Evolutionary conservation across 2,113 vertebrate genomes (phyloP), one percentile per base, ranked within the genome.

Genomic region (Axis porcinus): DNA sequence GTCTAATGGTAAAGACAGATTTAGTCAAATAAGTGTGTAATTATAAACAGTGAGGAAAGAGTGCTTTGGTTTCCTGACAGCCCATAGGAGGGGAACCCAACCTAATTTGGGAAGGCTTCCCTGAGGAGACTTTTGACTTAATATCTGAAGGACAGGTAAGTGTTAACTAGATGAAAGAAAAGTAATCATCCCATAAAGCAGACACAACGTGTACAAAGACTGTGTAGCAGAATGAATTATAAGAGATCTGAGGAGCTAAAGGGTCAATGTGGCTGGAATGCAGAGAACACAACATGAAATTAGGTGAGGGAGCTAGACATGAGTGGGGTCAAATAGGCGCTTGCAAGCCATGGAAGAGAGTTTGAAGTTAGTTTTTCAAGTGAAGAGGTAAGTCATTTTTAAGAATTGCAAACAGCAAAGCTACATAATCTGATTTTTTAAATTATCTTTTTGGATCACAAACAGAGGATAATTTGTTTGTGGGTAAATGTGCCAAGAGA

Each of bases 121-220:
- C 47, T 94, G 52, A 92, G n/a, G 19, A 78, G 27, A 67, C 50
- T 55, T 94, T 86, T 92, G 76, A 79, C 16, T 87, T 86, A 94
- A 84, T 40, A 94, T 67, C 36, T 90, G 47, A 97, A 94, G 16
- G 23, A 50, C 55, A 47, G 25, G 19, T 91, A 30, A 87, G 47
- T 78, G 50, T 67, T 96, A 94, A 91, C 2, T 50, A 95, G 58
- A 92, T 84, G 45, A 54, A 95, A 95, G 85, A 95, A 92, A 85
- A 11, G 5, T 13, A 79, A 64, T 87, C 58, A 87, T 86, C 78
- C 13, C 25, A 50, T 89, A 89, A 76, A 55, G 12, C 19, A 52
- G 43, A 17, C 2, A 83, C 43, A 91, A 21, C 0, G 1, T 82
- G 76, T 81, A 5, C 45, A 91, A 89, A 64, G 6, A 28, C 60